Conservation (phyloP, 2,797 vertebrate species). For the Phoeniculus purpureus region DNA sequence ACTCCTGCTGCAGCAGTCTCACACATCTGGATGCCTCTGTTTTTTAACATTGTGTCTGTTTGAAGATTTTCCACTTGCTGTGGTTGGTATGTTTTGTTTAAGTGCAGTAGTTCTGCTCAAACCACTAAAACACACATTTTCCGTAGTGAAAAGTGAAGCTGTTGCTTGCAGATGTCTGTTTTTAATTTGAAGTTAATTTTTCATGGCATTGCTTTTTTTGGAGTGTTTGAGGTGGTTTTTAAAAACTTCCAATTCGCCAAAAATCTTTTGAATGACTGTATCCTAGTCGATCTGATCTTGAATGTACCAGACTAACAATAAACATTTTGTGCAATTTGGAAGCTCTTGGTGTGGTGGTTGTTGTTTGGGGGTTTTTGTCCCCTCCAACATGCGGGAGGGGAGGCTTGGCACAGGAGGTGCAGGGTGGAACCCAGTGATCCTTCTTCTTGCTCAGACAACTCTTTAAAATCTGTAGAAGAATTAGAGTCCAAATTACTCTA, state of each 20-base stretch:
- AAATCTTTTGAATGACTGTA: constrained; percentile 62
- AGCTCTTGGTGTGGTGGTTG: not conserved
- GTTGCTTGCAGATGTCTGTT: constrained; percentile 61
- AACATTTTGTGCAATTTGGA: constrained; percentile 75
- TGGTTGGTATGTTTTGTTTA: constrained; percentile 65
- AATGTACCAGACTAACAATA: constrained; percentile 75
- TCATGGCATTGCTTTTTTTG: constrained; percentile 60
- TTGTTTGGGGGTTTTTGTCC: too few species aligned
- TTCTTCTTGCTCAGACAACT: not conserved
- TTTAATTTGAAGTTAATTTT: constrained; percentile 58
- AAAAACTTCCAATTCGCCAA: constrained; percentile 59
- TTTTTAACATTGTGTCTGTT: constrained; percentile 70
- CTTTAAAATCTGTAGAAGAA: not conserved
- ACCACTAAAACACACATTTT: constrained; percentile 78
- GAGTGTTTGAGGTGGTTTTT: constrained; percentile 58
- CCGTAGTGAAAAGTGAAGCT: constrained; percentile 68
- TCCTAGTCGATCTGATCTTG: constrained; percentile 60
- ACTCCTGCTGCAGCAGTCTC: constrained; percentile 3
- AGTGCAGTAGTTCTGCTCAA: constrained; percentile 66
- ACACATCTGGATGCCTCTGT: constrained; percentile 62
- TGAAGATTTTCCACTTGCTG: constrained; percentile 71
- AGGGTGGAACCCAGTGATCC: not conserved
- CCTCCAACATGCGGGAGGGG: rapidly evolving
- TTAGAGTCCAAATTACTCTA: not conserved
- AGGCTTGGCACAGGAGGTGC: not conserved